Percentiles rank a stretch among this genome's conserved stretches.
Evolutionary conservation across 2,888 invertebrate genomes (phyloP).

Genomic region (Fragum whitleyi): DNA sequence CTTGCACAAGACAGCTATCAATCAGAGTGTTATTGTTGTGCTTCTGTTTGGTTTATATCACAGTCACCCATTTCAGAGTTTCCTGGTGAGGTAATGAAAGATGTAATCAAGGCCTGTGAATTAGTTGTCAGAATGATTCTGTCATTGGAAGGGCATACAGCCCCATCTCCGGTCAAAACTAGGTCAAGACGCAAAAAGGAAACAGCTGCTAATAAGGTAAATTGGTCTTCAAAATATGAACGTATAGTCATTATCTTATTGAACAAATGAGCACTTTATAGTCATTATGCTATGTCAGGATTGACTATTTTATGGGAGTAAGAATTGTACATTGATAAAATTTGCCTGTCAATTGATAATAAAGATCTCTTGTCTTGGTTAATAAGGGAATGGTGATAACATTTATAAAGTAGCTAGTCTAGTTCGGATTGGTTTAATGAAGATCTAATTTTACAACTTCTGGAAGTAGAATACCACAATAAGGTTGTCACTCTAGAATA

Average conservation of each 20-base stretch:
- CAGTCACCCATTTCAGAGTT: not conserved
- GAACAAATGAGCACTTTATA: no score
- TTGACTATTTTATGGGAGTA: no score
- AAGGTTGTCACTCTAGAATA: not conserved
- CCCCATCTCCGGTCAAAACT: constrained; percentile 66
- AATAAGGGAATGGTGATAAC: no score
- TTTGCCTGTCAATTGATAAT: no score
- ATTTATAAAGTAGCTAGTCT: no score
- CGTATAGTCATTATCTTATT: no score
- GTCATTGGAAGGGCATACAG: constrained; percentile 42
- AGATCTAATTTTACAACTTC: not conserved
- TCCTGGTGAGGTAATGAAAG: constrained; percentile 54
- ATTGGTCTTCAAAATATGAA: not conserved
- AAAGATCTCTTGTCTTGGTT: no score
- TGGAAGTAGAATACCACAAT: not conserved
- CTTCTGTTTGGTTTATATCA: no score
- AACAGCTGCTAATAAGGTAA: not conserved
- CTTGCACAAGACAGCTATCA: no score
- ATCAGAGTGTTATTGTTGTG: not conserved
- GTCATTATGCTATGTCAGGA: no score
- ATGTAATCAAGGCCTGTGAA: constrained; percentile 69
- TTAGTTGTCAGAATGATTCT: constrained; percentile 66
- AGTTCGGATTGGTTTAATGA: no score
- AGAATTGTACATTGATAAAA: no score
- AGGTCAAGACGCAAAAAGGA: constrained; percentile 45